phyloP scores from a whole-genome alignment of 2,113 vertebrate genomes.

The Macrotus californicus region DNA sequence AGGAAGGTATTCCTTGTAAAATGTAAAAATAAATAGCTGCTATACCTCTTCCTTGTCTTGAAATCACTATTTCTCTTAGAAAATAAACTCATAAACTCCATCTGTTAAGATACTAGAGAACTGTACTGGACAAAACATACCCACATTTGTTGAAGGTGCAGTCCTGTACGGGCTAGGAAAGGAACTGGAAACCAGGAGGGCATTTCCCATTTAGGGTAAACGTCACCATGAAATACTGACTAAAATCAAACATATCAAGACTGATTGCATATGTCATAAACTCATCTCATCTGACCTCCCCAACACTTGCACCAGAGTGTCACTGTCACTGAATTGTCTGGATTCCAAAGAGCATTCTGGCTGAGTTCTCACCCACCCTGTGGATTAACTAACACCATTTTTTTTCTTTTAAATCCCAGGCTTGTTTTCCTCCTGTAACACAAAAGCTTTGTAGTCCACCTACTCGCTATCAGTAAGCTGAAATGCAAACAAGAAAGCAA shows the following conservation, averaged over 20 bases:
- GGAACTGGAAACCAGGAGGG: slow-evolving; percentile 23
- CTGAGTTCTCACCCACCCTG: slow-evolving; percentile 3
- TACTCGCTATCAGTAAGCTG: neutral
- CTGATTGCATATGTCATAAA: slow-evolving; percentile 19
- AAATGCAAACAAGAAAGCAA: neutral
- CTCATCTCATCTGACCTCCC: slow-evolving; percentile 38
- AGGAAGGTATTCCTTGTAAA: slow-evolving; percentile 63
- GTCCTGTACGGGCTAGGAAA: neutral
- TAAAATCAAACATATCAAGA: slow-evolving; percentile 24
- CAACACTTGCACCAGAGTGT: slow-evolving; percentile 14
- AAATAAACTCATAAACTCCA: slow-evolving; percentile 44
- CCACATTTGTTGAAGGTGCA: neutral
- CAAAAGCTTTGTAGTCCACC: neutral
- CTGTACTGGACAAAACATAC: neutral
- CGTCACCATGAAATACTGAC: slow-evolving; percentile 19
- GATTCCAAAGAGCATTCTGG: slow-evolving; percentile 46
- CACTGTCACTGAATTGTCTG: slow-evolving; percentile 28
- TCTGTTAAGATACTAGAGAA: slow-evolving; percentile 38
- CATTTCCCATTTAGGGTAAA: slow-evolving; percentile 37
- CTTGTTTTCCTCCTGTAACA: neutral
- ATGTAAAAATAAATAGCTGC: slow-evolving; percentile 43
- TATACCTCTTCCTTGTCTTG: neutral
- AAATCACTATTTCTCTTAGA: slow-evolving; percentile 46
- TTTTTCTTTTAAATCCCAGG: slow-evolving; percentile 14
- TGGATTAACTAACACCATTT: slow-evolving; percentile 23